A percentile compares a stretch with the other conserved stretches of the same genome.
Evolutionary conservation across 1,140 invertebrate genomes (phyloP).

Genomic region (Eufriesea mexicana): DNA sequence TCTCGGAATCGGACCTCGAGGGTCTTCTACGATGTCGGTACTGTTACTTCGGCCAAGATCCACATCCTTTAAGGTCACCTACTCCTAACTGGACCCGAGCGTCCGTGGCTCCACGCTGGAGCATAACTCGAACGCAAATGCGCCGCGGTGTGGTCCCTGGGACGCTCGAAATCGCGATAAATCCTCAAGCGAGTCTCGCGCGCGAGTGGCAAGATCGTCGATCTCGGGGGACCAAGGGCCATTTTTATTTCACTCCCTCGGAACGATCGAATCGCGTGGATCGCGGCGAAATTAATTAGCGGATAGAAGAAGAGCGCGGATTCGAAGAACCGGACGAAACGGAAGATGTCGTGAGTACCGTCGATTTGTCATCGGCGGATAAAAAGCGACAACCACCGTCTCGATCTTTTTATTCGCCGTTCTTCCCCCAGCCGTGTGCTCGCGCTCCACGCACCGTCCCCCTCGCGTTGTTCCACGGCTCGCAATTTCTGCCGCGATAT

Average conservation of each 20-base stretch:
- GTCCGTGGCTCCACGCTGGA: not conserved
- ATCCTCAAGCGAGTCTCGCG: too few relatives aligned
- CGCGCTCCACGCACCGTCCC: too few relatives aligned
- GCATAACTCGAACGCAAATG: not conserved
- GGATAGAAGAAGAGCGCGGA: not conserved
- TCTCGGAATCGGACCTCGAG: slow-evolving; percentile 6
- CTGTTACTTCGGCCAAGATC: slow-evolving; percentile 55
- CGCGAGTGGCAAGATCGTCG: too few relatives aligned
- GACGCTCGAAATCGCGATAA: too few relatives aligned
- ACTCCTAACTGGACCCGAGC: slow-evolving; percentile 32
- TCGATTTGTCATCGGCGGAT: slow-evolving; percentile 55
- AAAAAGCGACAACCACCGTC: slow-evolving; percentile 31
- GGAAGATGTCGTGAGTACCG: slow-evolving; percentile 51
- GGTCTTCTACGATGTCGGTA: slow-evolving; percentile 37
- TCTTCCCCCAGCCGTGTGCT: too few relatives aligned
- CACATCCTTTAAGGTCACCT: slow-evolving; percentile 62
- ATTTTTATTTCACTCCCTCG: too few relatives aligned
- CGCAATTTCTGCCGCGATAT: slow-evolving; percentile 3
- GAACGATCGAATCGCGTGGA: too few relatives aligned
- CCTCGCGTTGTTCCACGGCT: not conserved
- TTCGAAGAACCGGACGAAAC: slow-evolving; percentile 45
- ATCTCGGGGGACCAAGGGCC: too few relatives aligned
- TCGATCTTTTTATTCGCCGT: not conserved
- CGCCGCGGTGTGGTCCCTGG: too few relatives aligned
- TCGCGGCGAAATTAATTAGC: slow-evolving; percentile 64